A percentile compares a stretch with the other conserved stretches of the same genome.
These are phyloP conservation scores for Globia sparganii DNA, from an alignment of 2,888 invertebrate genomes.

Conservation along the genomic window DNA sequence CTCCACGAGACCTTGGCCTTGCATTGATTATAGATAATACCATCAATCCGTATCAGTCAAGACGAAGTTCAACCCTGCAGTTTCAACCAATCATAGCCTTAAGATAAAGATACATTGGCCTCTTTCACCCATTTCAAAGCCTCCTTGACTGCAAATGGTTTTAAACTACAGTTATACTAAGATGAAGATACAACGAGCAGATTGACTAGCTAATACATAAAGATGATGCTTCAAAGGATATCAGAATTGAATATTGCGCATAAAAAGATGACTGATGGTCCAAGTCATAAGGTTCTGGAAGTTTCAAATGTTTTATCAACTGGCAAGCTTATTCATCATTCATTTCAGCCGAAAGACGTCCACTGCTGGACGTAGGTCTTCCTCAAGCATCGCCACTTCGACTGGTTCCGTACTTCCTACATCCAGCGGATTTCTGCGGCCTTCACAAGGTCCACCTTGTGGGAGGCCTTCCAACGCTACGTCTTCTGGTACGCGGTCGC, in stretches of 20 bases:
- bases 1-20: background rate
- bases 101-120: background rate
- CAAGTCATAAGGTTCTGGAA: constrained; percentile 33
- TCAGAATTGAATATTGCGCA: constrained; percentile 81
- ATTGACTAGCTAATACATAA: constrained; percentile 81
- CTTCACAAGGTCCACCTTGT: too few species aligned
- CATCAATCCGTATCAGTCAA: background rate
- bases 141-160: background rate
- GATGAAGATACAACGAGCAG: constrained; percentile 68
- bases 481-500: too few species aligned
- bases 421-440: too few species aligned
- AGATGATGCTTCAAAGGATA: constrained; percentile 83
- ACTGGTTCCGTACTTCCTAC: too few species aligned
- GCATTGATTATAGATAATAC: background rate
- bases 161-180: constrained; percentile 18
- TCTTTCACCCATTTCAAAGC: background rate
- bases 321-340: background rate
- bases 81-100: background rate
- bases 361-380: too few species aligned
- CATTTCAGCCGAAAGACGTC: too few species aligned
- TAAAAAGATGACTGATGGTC: constrained; percentile 65
- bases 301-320: background rate
- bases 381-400: too few species aligned
- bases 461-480: too few species aligned
- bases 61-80: background rate